Evolutionary conservation across 1,140 invertebrate genomes (phyloP), one percentile per base, ranked within the genome.

Genomic region (Euura saliciscinereae): DNA sequence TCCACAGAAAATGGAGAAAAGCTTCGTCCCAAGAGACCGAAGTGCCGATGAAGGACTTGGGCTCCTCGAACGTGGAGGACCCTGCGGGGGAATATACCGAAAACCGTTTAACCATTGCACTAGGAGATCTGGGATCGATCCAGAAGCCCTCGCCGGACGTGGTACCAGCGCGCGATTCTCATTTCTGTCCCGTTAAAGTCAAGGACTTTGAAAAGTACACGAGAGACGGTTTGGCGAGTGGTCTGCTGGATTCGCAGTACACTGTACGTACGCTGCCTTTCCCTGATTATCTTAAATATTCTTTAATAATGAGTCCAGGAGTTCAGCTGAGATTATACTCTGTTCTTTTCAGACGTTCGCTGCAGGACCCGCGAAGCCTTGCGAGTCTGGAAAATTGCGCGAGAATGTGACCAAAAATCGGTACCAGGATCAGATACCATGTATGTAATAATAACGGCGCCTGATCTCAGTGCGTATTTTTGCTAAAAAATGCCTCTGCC

Each of bases 341-440:
- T 28, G 28, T 28, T 28, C 0, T 28, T 28, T 28, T 2, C 74
- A 87, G 81, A 77, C 84, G 6, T 78, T 90, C 6, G 89, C 89
- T 8, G 89, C 89, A 73, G 79, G 86, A 80, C 84, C 64, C 90
- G 90, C 79, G 81, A 89, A 68, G 90, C 89, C 44, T 87, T 87
- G 5, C 79, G 83, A 68, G 86, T 87, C 44, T 88, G 88, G n/a
- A 89, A 90, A 78, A 79, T 82, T 78, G 46, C 78, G 85, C 11
- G 88, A 91, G 71, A 92, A 93, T 80, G 71, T 84, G 11, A 79
- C 79, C 44, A 89, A 89, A 76, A 89, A 89, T 75, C 79, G 81
- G 45, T 88, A 89, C 70, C 87, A 87, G 4, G 88, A 89, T 70
- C 89, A 88, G 46, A n/a, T 51, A 51, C 46, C 46, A n/a, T 51